Evolutionary conservation across 2,888 invertebrate genomes (phyloP).

Genomic region (Vanessa cardui): DNA sequence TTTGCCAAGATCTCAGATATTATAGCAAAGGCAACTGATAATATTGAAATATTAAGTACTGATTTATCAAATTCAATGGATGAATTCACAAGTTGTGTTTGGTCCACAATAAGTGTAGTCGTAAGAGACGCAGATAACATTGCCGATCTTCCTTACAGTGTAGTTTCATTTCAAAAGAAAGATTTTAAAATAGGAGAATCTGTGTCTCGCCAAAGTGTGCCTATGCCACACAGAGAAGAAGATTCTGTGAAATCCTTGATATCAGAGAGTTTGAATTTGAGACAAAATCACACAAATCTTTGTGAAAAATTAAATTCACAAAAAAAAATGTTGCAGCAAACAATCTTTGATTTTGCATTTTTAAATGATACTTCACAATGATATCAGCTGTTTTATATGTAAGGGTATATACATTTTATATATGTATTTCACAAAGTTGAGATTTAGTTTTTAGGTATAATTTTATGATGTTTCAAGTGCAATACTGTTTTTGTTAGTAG

Average conservation of each 20-base stretch:
- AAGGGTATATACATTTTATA: neutral
- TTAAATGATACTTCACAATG: slow-evolving; percentile 48
- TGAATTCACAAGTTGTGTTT: slow-evolving; percentile 66
- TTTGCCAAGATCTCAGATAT: slow-evolving; percentile 70
- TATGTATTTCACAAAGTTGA: neutral
- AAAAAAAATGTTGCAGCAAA: slow-evolving; percentile 59
- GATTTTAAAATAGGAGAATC: slow-evolving; percentile 76
- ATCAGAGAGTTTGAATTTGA: slow-evolving; percentile 70
- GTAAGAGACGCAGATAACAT: slow-evolving; percentile 64
- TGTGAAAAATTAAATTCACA: slow-evolving; percentile 65
- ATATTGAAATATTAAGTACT: slow-evolving; percentile 60
- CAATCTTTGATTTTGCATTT: slow-evolving; percentile 69
- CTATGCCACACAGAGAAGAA: slow-evolving; percentile 55
- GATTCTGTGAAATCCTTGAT: slow-evolving; percentile 68
- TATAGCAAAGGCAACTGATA: slow-evolving; percentile 64
- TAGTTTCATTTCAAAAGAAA: slow-evolving; percentile 73
- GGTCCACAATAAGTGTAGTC: slow-evolving; percentile 70
- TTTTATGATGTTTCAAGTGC: slow-evolving; percentile 6
- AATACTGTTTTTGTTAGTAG: slow-evolving; percentile 12
- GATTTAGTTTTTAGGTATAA: neutral
- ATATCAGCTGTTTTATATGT: neutral
- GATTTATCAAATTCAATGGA: slow-evolving; percentile 59
- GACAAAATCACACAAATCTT: slow-evolving; percentile 60
- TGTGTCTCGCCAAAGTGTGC: slow-evolving; percentile 63
- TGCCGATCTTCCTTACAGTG: slow-evolving; percentile 71